Evolutionary conservation across 2,113 vertebrate species (phyloP).

Genomic region (Oreochromis aureus): DNA sequence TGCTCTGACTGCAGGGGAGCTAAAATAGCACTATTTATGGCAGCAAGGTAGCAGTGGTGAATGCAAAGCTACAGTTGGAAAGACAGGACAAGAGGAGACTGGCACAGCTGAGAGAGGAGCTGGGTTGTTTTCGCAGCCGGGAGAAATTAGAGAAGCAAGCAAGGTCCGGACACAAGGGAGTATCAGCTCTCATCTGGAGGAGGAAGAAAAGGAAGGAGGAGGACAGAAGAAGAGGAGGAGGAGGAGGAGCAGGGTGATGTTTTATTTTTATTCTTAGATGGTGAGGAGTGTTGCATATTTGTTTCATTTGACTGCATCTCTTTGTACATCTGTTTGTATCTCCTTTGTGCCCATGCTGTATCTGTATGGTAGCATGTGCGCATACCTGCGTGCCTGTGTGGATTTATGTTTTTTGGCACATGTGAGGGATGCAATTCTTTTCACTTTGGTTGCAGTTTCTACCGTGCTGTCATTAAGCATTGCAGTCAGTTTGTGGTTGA

Average conservation of each 20-base stretch:
- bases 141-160: slow-evolving; percentile 39
- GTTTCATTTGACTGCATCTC: not conserved
- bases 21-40: slow-evolving; percentile 44
- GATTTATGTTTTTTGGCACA: not conserved
- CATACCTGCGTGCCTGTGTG: not conserved
- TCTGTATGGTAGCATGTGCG: not conserved
- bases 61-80: slow-evolving; percentile 33
- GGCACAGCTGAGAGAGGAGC: slow-evolving; percentile 16
- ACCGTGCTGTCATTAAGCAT: slow-evolving; percentile 2
- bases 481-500: slow-evolving; percentile 36
- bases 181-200: slow-evolving; percentile 42
- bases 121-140: slow-evolving; percentile 11
- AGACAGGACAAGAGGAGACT: slow-evolving; percentile 13
- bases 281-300: not conserved
- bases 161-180: slow-evolving; percentile 36
- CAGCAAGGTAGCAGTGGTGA: slow-evolving; percentile 7
- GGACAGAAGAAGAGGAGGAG: not conserved
- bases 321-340: not conserved
- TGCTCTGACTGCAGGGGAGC: slow-evolving; percentile 43
- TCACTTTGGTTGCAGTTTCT: slow-evolving; percentile 16
- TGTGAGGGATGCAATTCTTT: slow-evolving; percentile 18
- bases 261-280: slow-evolving; percentile 20
- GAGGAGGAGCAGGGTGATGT: slow-evolving; percentile 31
- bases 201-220: slow-evolving; percentile 24
- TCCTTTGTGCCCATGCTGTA: not conserved